Base-by-base conservation (phyloP, 1,140 invertebrate species). In the Heliconius eleuchia region DNA sequence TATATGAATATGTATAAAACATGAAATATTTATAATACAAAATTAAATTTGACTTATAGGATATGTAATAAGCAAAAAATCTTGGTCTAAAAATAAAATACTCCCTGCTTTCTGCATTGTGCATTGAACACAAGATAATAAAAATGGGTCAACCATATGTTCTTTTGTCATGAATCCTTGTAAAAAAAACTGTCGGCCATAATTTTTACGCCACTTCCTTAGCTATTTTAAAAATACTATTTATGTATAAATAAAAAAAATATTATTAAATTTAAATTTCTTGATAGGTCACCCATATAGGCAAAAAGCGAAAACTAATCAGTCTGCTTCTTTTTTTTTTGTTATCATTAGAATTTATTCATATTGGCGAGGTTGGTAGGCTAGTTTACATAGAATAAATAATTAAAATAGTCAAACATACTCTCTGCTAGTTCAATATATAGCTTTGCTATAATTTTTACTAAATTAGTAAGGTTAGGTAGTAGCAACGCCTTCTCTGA, bases 91-190 rank as follows among this genome's bases (percentile, higher is more conserved):
- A 66, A 66, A 66, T 66, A 66, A 66, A 60, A 66, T 30, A 16
- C 8, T 66, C 60, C 60, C 60, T 27, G 27, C 13, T 30, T 23
- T 16, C 60, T 66, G 60, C 60, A 30, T 66, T 66, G 60, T 66
- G 60, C 60, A 66, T 66, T 66, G 60, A 30, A 66, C 60, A 30
- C 60, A 66, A 66, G 60, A 66, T 66, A 66, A 66, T 66, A 66
- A 66, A 66, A 66, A 66, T 66, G 27, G 60, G 60, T 66, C 60
- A 66, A 66, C 60, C 60, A 66, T 66, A 66, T 66, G 60, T 66
- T 66, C 60, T 66, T 66, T 66, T 66, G 60, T 66, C 27, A 27
- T 66, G 60, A 66, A 66, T 66, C 60, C 60, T 66, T 66, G 55
- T 30, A 13, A 66, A 66, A 66, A 60, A 66, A 30, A 66, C 11